Percentiles rank a stretch among this genome's conserved stretches.
These are phyloP conservation scores for Neoaliturus tenellus DNA, from an alignment of 2,888 invertebrate species.

Conservation along the genomic window DNA sequence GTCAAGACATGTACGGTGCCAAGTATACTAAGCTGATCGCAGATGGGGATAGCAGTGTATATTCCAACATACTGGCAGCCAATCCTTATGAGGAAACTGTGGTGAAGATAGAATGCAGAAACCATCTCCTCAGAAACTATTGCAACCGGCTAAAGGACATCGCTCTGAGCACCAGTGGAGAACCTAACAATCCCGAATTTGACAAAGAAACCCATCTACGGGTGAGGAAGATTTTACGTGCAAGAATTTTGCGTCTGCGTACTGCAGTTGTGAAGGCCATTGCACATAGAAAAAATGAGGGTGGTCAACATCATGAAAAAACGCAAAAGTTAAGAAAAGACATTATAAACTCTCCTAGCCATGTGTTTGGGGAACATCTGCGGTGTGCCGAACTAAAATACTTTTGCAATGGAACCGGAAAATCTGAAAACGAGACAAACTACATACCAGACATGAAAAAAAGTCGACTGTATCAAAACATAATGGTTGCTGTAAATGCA, in stretches of 20 bases:
- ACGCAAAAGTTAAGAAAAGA: conserved; percentile 51
- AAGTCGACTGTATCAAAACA: conserved; percentile 33
- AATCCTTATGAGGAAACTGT: conserved; percentile 61
- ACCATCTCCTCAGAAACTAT: conserved; percentile 59
- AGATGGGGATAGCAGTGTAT: conserved; percentile 58
- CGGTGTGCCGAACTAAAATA: conserved; percentile 51
- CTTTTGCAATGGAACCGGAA: conserved; percentile 45
- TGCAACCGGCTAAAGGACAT: conserved; percentile 51
- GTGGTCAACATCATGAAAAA: conserved; percentile 1
- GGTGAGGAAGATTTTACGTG: conserved; percentile 44
- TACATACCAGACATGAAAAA: conserved; percentile 5
- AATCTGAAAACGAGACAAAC: neutral
- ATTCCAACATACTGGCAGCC: conserved; percentile 50
- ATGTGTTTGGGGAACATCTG: conserved; percentile 62
- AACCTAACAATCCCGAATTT: neutral
- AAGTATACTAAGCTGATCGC: conserved; percentile 53
- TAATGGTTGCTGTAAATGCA: conserved; percentile 3
- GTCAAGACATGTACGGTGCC: conserved; percentile 56
- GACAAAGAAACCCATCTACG: neutral
- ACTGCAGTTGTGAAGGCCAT: conserved; percentile 53
- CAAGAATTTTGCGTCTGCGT: conserved; percentile 59
- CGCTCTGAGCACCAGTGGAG: conserved; percentile 24
- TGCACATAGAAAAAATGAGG: conserved; percentile 19
- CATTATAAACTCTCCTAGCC: conserved; percentile 58
- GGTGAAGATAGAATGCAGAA: conserved; percentile 60